Evolutionary conservation across 2,888 invertebrate genomes (phyloP), one percentile per base, ranked within the genome.

Genomic region (Drosophila buzzatii): DNA sequence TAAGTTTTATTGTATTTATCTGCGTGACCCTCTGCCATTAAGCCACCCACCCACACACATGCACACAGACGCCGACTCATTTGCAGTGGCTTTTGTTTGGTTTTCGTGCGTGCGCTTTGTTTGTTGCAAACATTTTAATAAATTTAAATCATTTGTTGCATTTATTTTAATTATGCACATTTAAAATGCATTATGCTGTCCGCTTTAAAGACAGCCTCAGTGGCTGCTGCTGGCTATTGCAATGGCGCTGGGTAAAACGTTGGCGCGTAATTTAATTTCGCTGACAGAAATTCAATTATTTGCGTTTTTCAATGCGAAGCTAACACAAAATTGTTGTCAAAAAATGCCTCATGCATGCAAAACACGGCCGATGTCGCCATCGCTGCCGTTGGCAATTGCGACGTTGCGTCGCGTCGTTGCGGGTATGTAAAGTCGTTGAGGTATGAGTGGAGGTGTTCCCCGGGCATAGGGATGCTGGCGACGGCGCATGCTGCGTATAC

Each of bases 131-230:
- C 79, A 79, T 83, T 85, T 86, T 85, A 85, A 87, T 85, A 85
- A 87, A 87, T 85, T 87, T 87, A 87, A 85, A 85, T 85, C 87
- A 85, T 85, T 87, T 85, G 87, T 85, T 87, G 85, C 85, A 86
- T 85, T 85, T 87, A 87, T 87, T 85, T 85, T 83, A 87, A 85
- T 87, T 83, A 84, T 84, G 77, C 75, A 69, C 85, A 81, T 85
- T 86, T 82, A 85, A 85, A 86, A 85, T 85, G 86, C 85, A 85
- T 86, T 85, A 83, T 65, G 68, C 49, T 33, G 59, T 31, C 35
- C 62, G 56, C 70, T 70, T 79, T 70, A 74, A 79, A 57, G 66
- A 39, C 57, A 35, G 44, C 42, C 47, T 31, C 45, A 41, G n/a
- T 41, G 3, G 41, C 35, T 41, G 55, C 41, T 18, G 10, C 20